Evolutionary conservation across 1,140 invertebrate species (phyloP), one percentile per base, ranked within the genome.

Genomic region (Eriosoma lanigerum): DNA sequence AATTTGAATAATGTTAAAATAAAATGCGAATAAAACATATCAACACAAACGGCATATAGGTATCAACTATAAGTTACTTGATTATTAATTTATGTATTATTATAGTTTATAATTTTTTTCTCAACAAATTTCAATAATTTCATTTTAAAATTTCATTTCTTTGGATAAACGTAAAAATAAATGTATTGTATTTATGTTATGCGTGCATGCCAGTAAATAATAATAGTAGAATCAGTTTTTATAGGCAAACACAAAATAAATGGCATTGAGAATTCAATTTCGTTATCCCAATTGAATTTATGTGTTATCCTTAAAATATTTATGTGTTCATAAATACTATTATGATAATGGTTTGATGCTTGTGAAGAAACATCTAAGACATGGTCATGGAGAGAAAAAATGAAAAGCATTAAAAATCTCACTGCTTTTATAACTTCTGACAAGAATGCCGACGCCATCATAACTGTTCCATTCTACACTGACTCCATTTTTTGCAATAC

Each of bases 401-500:
- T 3, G 17, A 70, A 8, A 24, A 8, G 12, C 56, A n/a, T 60
- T 60, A 46, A 46, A 60, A 60, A 60, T 24, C 54, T 13, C 21
- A 17, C 73, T 48, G 73, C 54, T 76, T 60, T 76, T 76, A 76
- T 76, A 76, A 76, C 73, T 76, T 60, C n/a, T 76, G 73, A 44
- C 73, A 19, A 76, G 73, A 76, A 76, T 76, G n/a, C 56, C 26
- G 73, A 76, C 73, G 73, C 73, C 73, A 76, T n/a, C 73, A n/a
- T n/a, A 32, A 70, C 29, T 50, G 19, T 21, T 19, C 4, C 50
- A 1, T 19, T 38, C 12, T 19, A 38, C 21, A 6, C 19, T 21
- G 10, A 15, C 8, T 1, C 19, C 46, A 50, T 32, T 50, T 54
- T 29, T 13, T 12, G 3, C 46, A 12, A 13, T 50, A 17, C 12